Base-by-base conservation (phyloP, 1,140 invertebrate genomes). In the Carposina sasakii region DNA sequence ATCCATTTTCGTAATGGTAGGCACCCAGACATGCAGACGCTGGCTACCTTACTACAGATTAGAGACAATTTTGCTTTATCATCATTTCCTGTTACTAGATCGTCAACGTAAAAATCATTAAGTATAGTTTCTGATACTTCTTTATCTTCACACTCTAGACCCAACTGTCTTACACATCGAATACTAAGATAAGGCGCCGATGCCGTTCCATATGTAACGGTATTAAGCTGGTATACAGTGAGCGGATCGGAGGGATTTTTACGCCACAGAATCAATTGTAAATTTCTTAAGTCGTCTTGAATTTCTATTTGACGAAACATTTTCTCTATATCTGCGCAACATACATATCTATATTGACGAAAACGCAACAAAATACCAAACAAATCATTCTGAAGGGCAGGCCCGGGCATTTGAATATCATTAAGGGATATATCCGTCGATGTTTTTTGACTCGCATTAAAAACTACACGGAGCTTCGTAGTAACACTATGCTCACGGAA, bases 41-140 rank as follows among this genome's bases (percentile, higher is more conserved):
- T 3, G 3, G 50, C 53, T 1, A 73, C 51, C 42, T 79, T 51
- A 3, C 55, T 19, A 75, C 76, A 48, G 2, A 60, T 33, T 0
- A 44, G 0, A 9, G 43, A 9, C 20, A 60, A 40, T 15, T 9
- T 13, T 3, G 33, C n/a, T 1, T 21, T 9, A 6, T 45, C 15
- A 33, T 60, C 45, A 20, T 26, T 8, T n/a, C 48, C 40, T 2
- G 60, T 62, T 1, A 85, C 33, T 0, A 84, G n/a, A 53, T 88
- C 82, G 45, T 88, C 85, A 1, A 86, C 72, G 48, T 83, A 88
- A 47, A 83, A 79, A 59, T 81, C 71, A 6, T 45, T 45, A 23
- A 43, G 20, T 8, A 76, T 66, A 12, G 56, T 41, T 31, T 54
- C 31, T 17, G 54, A 39, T 16, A 57, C 52, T 59, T 48, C 67